Percentiles rank a stretch among this genome's conserved stretches.
These are phyloP conservation scores for Linepithema humile DNA, from an alignment of 1,140 invertebrate genomes.

Conservation along the genomic window DNA sequence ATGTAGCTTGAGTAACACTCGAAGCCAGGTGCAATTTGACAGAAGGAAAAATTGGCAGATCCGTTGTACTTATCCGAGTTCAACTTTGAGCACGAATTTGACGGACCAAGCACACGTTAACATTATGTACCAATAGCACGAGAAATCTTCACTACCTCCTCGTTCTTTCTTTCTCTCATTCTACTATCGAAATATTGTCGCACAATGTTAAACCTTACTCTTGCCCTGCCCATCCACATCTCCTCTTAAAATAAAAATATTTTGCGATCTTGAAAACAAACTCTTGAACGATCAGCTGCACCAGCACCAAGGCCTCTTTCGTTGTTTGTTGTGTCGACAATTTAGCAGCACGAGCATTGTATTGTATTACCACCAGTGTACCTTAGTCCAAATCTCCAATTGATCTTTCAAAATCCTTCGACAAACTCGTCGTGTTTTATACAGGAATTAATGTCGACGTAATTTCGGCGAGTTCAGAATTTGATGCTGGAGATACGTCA, in stretches of 20 bases:
- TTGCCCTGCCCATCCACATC: neutral
- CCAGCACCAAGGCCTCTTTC: constrained; percentile 64
- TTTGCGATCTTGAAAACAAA: neutral
- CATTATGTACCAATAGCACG: constrained; percentile 58
- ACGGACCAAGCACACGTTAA: constrained; percentile 39
- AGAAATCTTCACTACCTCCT: constrained; percentile 52
- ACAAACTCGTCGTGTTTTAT: constrained; percentile 4
- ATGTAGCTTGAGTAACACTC: constrained; percentile 71
- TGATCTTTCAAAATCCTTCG: constrained; percentile 22
- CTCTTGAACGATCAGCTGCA: constrained; percentile 57
- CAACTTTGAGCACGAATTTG: constrained; percentile 28
- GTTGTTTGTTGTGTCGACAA: constrained; percentile 49
- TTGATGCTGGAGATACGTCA: neutral
- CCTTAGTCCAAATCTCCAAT: neutral
- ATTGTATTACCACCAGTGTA: constrained; percentile 9
- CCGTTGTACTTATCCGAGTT: neutral
- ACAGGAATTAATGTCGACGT: neutral
- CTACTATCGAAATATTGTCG: constrained; percentile 36
- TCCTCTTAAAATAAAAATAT: neutral
- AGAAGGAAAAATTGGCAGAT: constrained; percentile 3
- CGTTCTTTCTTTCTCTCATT: constrained; percentile 64
- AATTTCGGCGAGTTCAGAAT: neutral
- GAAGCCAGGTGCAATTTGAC: constrained; percentile 35
- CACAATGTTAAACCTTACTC: neutral
- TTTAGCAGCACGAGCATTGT: constrained; percentile 54